Percentiles rank a stretch among this genome's conserved stretches.
Evolutionary conservation across 2,113 vertebrate species (phyloP).

Genomic region (Globicephala melas): DNA sequence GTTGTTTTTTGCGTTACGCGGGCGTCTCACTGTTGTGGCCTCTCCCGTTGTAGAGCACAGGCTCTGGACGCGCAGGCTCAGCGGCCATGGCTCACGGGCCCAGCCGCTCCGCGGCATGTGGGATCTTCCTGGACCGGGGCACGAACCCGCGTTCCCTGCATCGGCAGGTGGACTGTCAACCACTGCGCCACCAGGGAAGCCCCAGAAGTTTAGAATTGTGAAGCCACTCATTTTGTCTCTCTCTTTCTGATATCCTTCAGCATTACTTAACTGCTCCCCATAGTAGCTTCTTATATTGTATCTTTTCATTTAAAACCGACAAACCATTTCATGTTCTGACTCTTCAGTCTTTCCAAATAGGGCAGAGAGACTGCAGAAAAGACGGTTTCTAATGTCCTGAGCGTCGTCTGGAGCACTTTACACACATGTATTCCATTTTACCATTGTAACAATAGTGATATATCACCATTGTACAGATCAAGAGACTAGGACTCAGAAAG

Average conservation of each 20-base stretch:
- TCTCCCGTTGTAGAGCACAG: too few relatives aligned
- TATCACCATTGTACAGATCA: not conserved
- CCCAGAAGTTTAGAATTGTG: not conserved
- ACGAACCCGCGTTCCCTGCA: too few relatives aligned
- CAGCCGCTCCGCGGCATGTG: too few relatives aligned
- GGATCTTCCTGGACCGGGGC: too few relatives aligned
- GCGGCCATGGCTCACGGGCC: too few relatives aligned
- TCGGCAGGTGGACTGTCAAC: too few relatives aligned
- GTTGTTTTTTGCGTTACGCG: too few relatives aligned
- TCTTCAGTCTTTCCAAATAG: not conserved
- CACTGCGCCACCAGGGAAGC: too few relatives aligned
- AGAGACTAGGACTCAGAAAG: not conserved
- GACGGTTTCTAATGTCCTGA: not conserved
- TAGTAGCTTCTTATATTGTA: not conserved
- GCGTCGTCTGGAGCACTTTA: not conserved
- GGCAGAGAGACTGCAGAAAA: not conserved
- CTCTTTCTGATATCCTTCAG: not conserved
- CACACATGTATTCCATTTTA: not conserved
- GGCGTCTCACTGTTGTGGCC: too few relatives aligned
- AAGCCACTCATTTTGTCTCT: not conserved
- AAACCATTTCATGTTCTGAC: not conserved
- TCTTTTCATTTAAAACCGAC: not conserved
- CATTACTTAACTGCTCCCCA: not conserved
- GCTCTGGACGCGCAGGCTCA: too few relatives aligned
- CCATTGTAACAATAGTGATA: not conserved